A percentile compares a stretch with the other conserved stretches of the same genome.
Evolutionary conservation across 1,140 invertebrate species (phyloP).

Genomic region (Ericerus pela): DNA sequence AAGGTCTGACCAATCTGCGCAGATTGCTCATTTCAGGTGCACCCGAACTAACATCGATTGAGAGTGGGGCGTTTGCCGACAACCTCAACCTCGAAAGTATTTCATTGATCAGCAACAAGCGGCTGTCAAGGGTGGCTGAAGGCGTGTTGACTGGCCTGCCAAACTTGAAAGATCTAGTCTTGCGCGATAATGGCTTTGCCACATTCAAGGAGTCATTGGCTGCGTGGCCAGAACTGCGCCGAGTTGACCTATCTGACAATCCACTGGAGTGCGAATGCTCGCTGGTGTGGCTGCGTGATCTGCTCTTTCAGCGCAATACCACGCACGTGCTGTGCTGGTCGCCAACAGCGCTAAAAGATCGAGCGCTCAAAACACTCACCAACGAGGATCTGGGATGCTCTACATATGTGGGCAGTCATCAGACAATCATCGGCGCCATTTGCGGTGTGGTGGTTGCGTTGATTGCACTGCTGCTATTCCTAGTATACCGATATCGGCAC

Average conservation of each 20-base stretch:
- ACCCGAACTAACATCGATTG: slow-evolving; percentile 47
- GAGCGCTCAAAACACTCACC: slow-evolving; percentile 46
- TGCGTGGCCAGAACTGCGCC: slow-evolving; percentile 58
- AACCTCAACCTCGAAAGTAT: slow-evolving; percentile 68
- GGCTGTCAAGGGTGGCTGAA: slow-evolving; percentile 50
- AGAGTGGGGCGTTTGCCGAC: slow-evolving; percentile 56
- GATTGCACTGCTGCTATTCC: slow-evolving; percentile 47
- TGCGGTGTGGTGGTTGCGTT: slow-evolving; percentile 49
- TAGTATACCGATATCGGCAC: slow-evolving; percentile 59
- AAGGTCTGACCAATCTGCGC: slow-evolving; percentile 55
- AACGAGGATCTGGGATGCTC: slow-evolving; percentile 66
- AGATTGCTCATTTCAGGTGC: slow-evolving; percentile 61
- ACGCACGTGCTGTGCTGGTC: slow-evolving; percentile 56
- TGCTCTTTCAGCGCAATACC: slow-evolving; percentile 51
- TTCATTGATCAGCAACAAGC: slow-evolving; percentile 58
- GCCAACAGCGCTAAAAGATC: slow-evolving; percentile 51
- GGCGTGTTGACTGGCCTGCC: slow-evolving; percentile 58
- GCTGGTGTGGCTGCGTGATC: slow-evolving; percentile 59
- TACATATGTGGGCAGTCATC: slow-evolving; percentile 52
- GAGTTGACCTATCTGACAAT: slow-evolving; percentile 64
- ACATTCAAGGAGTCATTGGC: slow-evolving; percentile 57
- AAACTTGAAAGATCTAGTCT: slow-evolving; percentile 52
- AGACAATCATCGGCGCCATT: slow-evolving; percentile 57
- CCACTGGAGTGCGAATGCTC: slow-evolving; percentile 67
- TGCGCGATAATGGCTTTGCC: slow-evolving; percentile 62